Conservation (phyloP, 2,797 vertebrate species). For the Onychomys leucogaster region DNA sequence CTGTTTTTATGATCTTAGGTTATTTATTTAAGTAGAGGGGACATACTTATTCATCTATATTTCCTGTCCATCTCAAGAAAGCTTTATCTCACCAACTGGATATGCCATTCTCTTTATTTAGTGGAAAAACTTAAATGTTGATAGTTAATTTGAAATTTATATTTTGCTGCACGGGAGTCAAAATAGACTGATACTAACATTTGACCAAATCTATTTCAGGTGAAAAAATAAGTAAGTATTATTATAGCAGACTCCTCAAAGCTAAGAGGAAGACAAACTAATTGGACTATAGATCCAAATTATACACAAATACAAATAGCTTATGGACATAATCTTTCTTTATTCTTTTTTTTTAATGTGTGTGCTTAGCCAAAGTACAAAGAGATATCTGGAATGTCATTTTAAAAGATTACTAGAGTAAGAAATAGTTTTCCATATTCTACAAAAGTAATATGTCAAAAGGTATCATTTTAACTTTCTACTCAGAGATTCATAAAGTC, state of each 20-base stretch:
- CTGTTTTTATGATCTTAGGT: not conserved
- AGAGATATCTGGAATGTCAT: not conserved
- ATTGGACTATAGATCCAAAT: not conserved
- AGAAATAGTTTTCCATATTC: slow-evolving; percentile 10
- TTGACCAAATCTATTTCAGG: not conserved
- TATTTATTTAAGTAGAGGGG: not conserved
- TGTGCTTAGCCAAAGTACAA: not conserved
- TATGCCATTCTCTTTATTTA: slow-evolving; percentile 14
- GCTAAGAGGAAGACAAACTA: slow-evolving; percentile 18
- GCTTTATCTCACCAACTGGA: not conserved
- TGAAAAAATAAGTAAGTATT: not conserved
- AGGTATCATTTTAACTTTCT: slow-evolving; percentile 46
- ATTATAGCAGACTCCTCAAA: not conserved
- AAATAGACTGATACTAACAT: not conserved
- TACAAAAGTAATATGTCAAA: not conserved
- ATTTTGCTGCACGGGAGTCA: not conserved
- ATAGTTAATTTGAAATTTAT: slow-evolving; percentile 34
- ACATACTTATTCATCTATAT: not conserved
- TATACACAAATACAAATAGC: not conserved
- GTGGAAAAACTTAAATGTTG: not conserved
- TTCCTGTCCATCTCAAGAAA: slow-evolving; percentile 21
- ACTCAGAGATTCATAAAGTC: not conserved
- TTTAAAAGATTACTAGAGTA: slow-evolving; percentile 25
- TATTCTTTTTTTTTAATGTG: not conserved
- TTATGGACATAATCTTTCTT: not conserved